phyloP scores from a whole-genome alignment of 2,888 invertebrate species.

The Byasa hedistus region DNA sequence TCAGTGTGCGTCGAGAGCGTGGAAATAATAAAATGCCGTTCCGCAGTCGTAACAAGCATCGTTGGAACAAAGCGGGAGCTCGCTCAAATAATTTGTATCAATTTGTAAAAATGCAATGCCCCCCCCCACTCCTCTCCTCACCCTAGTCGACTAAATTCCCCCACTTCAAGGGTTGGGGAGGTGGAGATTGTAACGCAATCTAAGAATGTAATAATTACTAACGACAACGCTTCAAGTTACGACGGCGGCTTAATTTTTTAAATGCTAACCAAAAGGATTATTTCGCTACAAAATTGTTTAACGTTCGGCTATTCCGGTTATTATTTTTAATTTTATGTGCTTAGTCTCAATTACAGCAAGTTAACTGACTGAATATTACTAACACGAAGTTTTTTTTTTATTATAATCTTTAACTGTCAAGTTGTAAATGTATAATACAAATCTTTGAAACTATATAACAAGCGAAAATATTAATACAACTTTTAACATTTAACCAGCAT shows the following conservation, averaged over 20 bases:
- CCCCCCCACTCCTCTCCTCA: no score
- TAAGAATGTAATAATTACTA: constrained; percentile 67
- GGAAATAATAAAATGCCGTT: constrained; percentile 78
- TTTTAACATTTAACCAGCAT: no score
- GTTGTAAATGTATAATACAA: no score
- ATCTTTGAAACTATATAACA: no score
- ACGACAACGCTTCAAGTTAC: constrained; percentile 46
- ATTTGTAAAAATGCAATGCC: constrained; percentile 79
- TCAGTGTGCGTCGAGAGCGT: constrained; percentile 42
- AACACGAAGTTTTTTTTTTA: no score
- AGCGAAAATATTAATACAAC: no score
- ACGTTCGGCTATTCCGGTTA: not conserved
- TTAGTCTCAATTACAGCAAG: not conserved
- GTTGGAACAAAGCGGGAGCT: constrained; percentile 78
- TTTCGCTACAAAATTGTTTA: constrained; percentile 9
- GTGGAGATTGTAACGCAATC: constrained; percentile 47
- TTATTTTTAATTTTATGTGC: not conserved
- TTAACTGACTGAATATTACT: no score
- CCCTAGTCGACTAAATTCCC: constrained; percentile 41
- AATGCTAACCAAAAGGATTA: constrained; percentile 16
- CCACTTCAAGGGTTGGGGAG: constrained; percentile 27
- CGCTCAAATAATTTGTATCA: constrained; percentile 81
- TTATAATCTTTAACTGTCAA: no score
- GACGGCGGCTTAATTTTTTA: constrained; percentile 28
- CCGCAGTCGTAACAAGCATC: constrained; percentile 77